Evolutionary conservation across 1,140 invertebrate genomes (phyloP), one percentile per base, ranked within the genome.

Genomic region (Gryllus bimaculatus): DNA sequence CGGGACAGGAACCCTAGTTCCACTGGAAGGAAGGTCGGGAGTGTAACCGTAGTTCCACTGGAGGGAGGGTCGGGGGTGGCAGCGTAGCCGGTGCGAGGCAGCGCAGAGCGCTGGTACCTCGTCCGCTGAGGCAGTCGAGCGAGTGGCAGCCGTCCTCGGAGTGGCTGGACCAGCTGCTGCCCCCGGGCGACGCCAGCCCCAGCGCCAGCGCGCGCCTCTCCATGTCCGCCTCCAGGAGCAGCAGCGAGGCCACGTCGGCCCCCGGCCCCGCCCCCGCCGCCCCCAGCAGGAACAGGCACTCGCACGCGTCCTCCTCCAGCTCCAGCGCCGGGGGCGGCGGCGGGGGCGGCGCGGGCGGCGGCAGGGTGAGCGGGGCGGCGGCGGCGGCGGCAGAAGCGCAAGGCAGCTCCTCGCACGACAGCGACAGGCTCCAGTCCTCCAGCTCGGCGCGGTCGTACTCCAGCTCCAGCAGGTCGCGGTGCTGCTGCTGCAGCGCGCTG

Each of bases 351-450:
- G 18, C 18, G 54, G 54, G 18, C 10, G 54, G 54, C 10, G 18
- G 54, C 10, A 7, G 10, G 0, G 10, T 1, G 18, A 7, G 54
- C 54, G 10, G 54, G 12, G 78, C 48, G 47, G 75, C 75, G 20
- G 20, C 73, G 21, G 26, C 21, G 12, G 73, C 39, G 13, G 21
- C 78, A 8, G 48, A n/a, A 1, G 48, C 47, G 12, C n/a, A 76
- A 8, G 75, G 13, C 87, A 87, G 79, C 84, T 92, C 91, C 83
- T 92, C 91, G 79, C 88, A 90, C 7, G 92, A 92, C 73, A 92
- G 83, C 73, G 90, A 91, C 84, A 93, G 89, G 83, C 91, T 93
- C 93, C 93, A 94, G 83, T 94, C 92, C 86, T 93, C 92, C 78
- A 94, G 84, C 85, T 94, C 93, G 8, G 92, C 90, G 81, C 90